phyloP scores from a whole-genome alignment of 2,888 invertebrate species.

The Hydroisotoma schaefferi region DNA sequence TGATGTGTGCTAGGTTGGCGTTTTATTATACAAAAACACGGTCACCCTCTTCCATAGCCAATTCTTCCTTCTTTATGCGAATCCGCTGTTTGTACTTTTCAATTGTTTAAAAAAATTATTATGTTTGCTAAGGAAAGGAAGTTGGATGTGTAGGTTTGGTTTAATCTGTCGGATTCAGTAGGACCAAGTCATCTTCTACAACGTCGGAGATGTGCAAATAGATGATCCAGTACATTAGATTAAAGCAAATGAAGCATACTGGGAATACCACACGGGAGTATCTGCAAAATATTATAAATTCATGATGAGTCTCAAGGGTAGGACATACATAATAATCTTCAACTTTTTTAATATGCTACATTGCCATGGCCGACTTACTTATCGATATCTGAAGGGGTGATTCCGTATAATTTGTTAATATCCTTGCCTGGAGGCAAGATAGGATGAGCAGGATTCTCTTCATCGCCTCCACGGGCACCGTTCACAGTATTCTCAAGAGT shows the following conservation, averaged over 20 bases:
- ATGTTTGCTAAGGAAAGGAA: too few relatives aligned
- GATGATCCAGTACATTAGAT: constrained; percentile 97
- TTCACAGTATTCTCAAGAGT: constrained; percentile 88
- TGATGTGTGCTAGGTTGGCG: constrained; percentile 8
- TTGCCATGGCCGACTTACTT: constrained; percentile 57
- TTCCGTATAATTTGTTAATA: constrained; percentile 70
- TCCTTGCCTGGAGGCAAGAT: constrained; percentile 85
- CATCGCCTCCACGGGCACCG: constrained; percentile 64
- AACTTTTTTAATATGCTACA: too few relatives aligned
- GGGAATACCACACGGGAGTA: constrained; percentile 98
- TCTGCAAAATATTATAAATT: constrained; percentile 26
- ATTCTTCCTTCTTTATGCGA: constrained; percentile 1
- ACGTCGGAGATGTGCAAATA: constrained; percentile 94
- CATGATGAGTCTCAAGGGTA: background rate
- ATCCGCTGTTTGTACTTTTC: constrained; percentile 9
- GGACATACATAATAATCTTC: too few relatives aligned
- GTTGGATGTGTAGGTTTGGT: constrained; percentile 3
- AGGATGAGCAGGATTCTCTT: constrained; percentile 53
- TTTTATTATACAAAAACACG: background rate
- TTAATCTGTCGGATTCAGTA: constrained; percentile 57
- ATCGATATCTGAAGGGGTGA: constrained; percentile 97
- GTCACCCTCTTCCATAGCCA: background rate
- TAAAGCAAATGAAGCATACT: constrained; percentile 97
- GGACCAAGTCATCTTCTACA: constrained; percentile 87
- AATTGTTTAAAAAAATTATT: too few relatives aligned